Base-by-base conservation (phyloP, 2,888 invertebrate species). In the Rosalia funebris region DNA sequence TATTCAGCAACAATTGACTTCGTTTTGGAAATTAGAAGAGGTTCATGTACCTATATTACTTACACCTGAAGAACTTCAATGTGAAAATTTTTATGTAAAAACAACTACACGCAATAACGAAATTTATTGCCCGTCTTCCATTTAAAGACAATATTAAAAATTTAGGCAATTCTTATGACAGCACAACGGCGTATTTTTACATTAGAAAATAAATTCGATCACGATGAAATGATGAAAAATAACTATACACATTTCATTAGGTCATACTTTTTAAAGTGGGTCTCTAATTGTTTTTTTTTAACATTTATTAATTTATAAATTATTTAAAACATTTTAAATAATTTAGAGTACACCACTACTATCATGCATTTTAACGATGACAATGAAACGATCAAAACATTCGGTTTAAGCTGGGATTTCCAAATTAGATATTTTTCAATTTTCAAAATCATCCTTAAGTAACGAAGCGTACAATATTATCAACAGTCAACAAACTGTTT, bases 1-100 rank as follows among this genome's bases (percentile, higher is more conserved):
- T n/a, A 60, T 57, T 14, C 36, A 58, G n/a, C 25, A 25, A 14
- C 46, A 57, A 7, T 17, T 57, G 50, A 39, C 17, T 9, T 25
- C 19, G 37, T 74, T 72, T 57, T 71, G 69, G 71, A 56, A 59
- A 19, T 57, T 72, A 10, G 73, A 71, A 39, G 68, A 68, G 42
- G 16, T 20, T 10, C 11, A 5, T 19, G n/a, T 17, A n/a, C 37
- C 37, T 16, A 44, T 15, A 16, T n/a, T 34, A 9, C 7, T 46
- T 1, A 46, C 47, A 1, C 14, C 1, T 2, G 56, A 56, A 39
- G 47, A 47, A 56, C n/a, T 11, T 39, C 46, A 15, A 15, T 56
- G 56, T 37, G 56, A 56, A 20, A 10, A 10, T 1, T 25, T 19
- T 36, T 48, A 36, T 32, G 1, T 25, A 37, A 1, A 48, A 37